Base-by-base conservation (phyloP, 2,888 invertebrate species). In the Caenorhabditis uteleia region DNA sequence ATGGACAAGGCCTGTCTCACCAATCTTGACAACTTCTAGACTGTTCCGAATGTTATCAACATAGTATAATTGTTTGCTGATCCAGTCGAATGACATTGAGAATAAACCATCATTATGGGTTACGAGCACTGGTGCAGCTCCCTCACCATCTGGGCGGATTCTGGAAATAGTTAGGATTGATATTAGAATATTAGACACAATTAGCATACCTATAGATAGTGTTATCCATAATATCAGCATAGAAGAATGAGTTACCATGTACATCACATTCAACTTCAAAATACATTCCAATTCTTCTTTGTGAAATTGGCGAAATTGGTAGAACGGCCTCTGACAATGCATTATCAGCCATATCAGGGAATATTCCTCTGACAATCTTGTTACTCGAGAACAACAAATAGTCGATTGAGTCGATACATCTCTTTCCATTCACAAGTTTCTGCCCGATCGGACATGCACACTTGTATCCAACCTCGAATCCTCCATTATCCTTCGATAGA, bases 101-200 rank as follows among this genome's bases (percentile, higher is more conserved):
- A 95, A 95, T 0, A 95, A 94, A 0, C 95, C 95, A 85, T 95
- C 95, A 83, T 95, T 95, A 83, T 95, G 94, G 1, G 93, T 93
- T 1, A 95, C 93, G 33, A 95, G 84, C 0, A 95, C 93, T 3
- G 82, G 79, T 1, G 80, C 77, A 1, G 77, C 61, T n/a, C 80
- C 78, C 48, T 81, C 80, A 34, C 79, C 80, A 51, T 82, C 79
- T 6, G 78, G 79, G 20, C 79, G 78, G 42, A 84, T 95, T 93
- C 85, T 94, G 91, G 20, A 53, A 34, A 10, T n/a, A n/a, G n/a
- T n/a, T n/a, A 12, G 21, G 5, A 23, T 44, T 20, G 10, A 29
- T 36, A 42, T 31, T 7, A 14, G 10, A 8, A 34, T 14, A 12
- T 21, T 1, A 12, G 4, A 44, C 7, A 26, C n/a, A 34, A 7